These are phyloP conservation scores for Eunapius fragilis DNA, from an alignment of 37 sponge, comb jelly and placozoan genomes.

Conservation along the genomic window DNA sequence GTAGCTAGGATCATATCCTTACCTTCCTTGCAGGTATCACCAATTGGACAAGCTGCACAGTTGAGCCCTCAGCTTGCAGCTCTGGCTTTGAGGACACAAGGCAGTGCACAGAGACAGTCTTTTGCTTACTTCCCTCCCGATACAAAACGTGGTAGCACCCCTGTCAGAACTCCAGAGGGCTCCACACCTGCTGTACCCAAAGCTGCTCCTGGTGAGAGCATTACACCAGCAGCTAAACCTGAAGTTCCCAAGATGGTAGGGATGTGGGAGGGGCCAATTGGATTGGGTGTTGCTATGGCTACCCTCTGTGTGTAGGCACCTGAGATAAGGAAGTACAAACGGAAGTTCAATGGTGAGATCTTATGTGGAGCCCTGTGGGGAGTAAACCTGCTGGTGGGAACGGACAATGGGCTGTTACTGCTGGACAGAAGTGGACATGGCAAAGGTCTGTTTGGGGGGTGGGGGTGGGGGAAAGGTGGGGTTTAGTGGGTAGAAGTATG, in stretches of 20 bases:
- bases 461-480: not conserved
- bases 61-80: slow-evolving; percentile 37
- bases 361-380: slow-evolving; percentile 99
- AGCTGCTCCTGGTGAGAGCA: not conserved
- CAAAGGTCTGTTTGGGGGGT: slow-evolving; percentile 62
- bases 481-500: not conserved
- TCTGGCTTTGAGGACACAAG: not conserved
- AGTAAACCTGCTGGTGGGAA: slow-evolving; percentile 94
- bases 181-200: slow-evolving; percentile 6
- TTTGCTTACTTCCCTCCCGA: slow-evolving; percentile 44
- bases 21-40: not conserved
- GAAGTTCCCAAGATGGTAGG: slow-evolving; percentile 83
- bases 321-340: slow-evolving; percentile 97
- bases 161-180: not conserved
- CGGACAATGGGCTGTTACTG: slow-evolving; percentile 92
- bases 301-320: slow-evolving; percentile 69
- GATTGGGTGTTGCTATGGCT: not conserved
- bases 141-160: not conserved
- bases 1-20: not conserved
- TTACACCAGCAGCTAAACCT: not conserved
- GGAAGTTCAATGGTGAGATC: slow-evolving; percentile 92
- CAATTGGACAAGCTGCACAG: not conserved
- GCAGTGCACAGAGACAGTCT: slow-evolving; percentile 31
- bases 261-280: not conserved
- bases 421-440: slow-evolving; percentile 98